Percentiles rank a stretch among this genome's conserved stretches.
Conservation (phyloP, 2,888 invertebrate species). For the Lasioglossum pauxillum region DNA sequence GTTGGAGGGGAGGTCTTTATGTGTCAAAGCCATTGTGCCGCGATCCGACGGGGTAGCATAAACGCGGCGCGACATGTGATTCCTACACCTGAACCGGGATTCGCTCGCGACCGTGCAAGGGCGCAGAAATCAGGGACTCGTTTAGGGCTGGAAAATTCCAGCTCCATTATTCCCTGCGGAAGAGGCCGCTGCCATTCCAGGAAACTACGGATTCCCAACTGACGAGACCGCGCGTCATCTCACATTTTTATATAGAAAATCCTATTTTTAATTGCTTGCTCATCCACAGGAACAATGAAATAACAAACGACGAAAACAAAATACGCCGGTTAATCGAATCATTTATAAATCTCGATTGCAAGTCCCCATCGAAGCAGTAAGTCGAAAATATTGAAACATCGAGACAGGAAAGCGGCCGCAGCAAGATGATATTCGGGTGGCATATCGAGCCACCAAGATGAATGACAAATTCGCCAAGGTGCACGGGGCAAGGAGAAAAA, state of each 20-base stretch:
- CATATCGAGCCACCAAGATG: slow-evolving; percentile 41
- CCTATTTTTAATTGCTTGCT: background rate
- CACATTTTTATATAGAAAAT: background rate
- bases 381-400: no score
- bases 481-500: slow-evolving; percentile 76
- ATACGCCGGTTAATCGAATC: background rate
- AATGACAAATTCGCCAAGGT: slow-evolving; percentile 72
- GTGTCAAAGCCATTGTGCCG: slow-evolving; percentile 57
- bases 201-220: background rate
- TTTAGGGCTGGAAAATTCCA: background rate
- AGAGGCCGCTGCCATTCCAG: background rate
- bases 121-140: slow-evolving; percentile 35
- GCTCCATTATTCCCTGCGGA: background rate
- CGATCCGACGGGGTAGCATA: slow-evolving; percentile 58
- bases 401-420: background rate
- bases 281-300: background rate
- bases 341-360: no score
- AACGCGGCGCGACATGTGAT: slow-evolving; percentile 72
- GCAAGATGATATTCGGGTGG: slow-evolving; percentile 31
- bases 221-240: background rate
- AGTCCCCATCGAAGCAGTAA: background rate
- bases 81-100: slow-evolving; percentile 70
- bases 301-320: background rate
- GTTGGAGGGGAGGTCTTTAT: slow-evolving; percentile 63
- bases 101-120: slow-evolving; percentile 49